Evolutionary conservation across 2,797 vertebrate genomes (phyloP).

Genomic region (Chloroceryle inda): DNA sequence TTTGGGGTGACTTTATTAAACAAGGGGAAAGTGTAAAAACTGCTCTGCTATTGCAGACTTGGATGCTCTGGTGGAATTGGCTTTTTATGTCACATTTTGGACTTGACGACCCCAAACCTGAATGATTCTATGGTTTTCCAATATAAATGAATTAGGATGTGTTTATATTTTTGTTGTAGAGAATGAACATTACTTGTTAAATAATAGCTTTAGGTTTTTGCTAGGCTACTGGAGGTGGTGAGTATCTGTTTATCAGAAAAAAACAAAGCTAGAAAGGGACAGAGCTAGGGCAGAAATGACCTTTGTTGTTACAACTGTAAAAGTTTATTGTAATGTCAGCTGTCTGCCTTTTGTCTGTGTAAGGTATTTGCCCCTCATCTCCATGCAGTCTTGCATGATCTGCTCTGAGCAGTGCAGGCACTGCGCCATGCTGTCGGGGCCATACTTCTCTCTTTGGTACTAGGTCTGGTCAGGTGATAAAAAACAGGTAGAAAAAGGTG

Average conservation of each 20-base stretch:
- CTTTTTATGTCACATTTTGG: neutral
- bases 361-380: neutral
- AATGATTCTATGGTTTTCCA: neutral
- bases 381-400: neutral
- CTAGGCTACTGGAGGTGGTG: neutral
- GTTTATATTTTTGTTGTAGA: neutral
- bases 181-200: neutral
- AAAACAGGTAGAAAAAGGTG: neutral
- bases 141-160: neutral
- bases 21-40: neutral
- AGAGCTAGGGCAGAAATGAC: neutral
- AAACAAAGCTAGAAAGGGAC: slow-evolving; percentile 8
- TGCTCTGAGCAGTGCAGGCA: neutral
- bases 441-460: neutral
- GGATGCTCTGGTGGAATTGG: neutral
- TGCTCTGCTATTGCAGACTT: neutral
- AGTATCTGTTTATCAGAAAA: neutral
- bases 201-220: neutral
- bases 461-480: neutral
- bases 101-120: no score
- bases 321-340: neutral
- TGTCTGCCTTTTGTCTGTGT: slow-evolving; percentile 23
- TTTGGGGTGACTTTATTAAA: neutral
- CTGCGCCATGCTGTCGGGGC: neutral
- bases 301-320: neutral